Evolutionary conservation across 2,113 vertebrate genomes (phyloP).

Genomic region (Tympanuchus pallidicinctus): DNA sequence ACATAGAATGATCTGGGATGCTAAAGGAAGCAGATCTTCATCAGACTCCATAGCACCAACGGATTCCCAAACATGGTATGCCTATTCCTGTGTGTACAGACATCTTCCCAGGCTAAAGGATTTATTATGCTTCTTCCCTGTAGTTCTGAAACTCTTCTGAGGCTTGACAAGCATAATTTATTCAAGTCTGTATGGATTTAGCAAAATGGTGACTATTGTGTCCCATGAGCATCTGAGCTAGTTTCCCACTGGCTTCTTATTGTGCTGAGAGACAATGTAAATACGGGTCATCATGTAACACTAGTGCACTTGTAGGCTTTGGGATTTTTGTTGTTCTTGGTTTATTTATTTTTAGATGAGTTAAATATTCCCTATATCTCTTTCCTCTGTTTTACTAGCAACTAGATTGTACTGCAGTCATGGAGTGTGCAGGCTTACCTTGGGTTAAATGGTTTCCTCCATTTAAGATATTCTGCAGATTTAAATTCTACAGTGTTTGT

Average conservation of each 20-base stretch:
- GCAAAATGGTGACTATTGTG: not conserved
- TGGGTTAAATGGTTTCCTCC: not conserved
- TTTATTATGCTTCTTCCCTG: not conserved
- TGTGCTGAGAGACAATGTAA: not conserved
- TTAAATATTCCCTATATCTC: not conserved
- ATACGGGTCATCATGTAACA: not conserved
- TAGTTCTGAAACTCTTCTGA: not conserved
- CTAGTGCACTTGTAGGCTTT: not conserved
- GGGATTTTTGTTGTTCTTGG: not conserved
- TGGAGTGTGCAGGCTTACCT: fast-evolving
- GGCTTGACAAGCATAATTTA: not conserved
- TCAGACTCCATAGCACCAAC: not conserved
- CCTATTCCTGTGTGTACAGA: too few species aligned
- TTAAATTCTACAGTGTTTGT: constrained; percentile 47
- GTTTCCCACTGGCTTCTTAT: not conserved
- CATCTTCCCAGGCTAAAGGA: not conserved
- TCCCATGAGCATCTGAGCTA: fast-evolving
- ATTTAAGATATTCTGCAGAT: not conserved
- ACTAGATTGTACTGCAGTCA: not conserved
- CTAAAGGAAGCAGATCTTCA: not conserved
- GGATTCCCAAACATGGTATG: fast-evolving
- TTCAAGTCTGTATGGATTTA: not conserved
- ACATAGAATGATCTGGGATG: not conserved
- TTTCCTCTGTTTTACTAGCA: not conserved
- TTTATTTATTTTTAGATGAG: not conserved